Conservation (phyloP, 64 coral and sea anemone genomes). For the Actinia tenebrosa region DNA sequence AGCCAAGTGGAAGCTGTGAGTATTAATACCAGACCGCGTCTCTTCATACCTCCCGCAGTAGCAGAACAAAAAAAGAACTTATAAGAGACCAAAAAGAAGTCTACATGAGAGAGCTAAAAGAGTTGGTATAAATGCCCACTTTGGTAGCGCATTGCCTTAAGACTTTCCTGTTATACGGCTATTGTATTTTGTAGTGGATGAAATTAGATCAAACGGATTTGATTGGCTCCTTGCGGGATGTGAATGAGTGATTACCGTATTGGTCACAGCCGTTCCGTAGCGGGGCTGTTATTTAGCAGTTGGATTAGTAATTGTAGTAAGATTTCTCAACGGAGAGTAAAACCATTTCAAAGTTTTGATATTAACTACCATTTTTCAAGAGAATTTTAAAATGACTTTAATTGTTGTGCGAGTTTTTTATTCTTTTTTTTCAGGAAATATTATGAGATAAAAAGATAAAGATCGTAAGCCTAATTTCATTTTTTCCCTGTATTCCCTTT, state of each 20-base stretch:
- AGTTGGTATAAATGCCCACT: not conserved
- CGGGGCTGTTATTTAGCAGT: not conserved
- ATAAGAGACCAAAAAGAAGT: not conserved
- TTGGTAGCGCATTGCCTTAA: not conserved
- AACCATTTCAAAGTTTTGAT: not conserved
- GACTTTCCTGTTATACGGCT: not conserved
- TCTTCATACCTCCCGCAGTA: not conserved
- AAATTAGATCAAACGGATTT: not conserved
- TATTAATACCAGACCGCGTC: not conserved
- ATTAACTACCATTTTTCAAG: not conserved
- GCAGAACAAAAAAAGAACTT: not conserved
- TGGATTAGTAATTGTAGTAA: conserved; percentile 1
- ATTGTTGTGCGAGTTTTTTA: too few species aligned
- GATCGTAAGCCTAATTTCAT: too few species aligned
- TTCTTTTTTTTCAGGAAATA: too few species aligned
- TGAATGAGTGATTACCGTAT: not conserved
- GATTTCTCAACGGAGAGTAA: not conserved
- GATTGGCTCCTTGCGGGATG: not conserved
- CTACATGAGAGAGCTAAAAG: conserved; percentile 2
- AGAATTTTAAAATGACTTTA: too few species aligned
- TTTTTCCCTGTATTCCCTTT: too few species aligned
- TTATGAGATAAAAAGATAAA: too few species aligned
- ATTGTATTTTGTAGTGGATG: conserved; percentile 3
- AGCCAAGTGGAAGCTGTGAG: not conserved
- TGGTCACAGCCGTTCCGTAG: not conserved